Conservation (phyloP, 2,797 vertebrate species). For the Hippopotamyrus pictus region DNA sequence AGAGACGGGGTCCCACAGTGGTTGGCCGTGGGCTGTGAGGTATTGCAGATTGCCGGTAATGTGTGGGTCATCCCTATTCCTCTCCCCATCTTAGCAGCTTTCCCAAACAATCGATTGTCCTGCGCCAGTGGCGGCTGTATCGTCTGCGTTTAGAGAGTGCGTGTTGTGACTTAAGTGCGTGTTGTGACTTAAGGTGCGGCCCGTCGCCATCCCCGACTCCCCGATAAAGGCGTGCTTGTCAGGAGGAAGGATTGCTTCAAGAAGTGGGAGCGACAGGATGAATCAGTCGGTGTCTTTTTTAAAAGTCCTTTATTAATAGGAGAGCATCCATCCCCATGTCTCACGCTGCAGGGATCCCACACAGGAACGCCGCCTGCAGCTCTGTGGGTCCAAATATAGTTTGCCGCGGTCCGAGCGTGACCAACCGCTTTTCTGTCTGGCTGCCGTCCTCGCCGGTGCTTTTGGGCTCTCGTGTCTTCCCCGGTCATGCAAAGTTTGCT, state of each 20-base stretch:
- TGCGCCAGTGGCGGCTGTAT: background rate
- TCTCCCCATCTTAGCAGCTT: background rate
- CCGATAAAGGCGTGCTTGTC: background rate
- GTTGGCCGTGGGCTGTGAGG: background rate
- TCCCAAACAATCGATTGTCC: background rate
- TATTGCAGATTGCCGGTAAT: background rate
- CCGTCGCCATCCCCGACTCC: background rate
- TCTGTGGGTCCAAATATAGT: background rate
- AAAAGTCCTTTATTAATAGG: conserved; percentile 11
- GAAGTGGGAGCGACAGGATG: background rate
- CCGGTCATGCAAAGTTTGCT: background rate
- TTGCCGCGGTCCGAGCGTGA: background rate
- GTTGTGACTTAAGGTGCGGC: background rate
- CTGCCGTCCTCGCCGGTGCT: background rate
- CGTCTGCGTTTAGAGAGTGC: background rate
- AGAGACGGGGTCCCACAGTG: background rate
- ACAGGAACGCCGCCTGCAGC: background rate
- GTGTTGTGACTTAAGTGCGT: background rate
- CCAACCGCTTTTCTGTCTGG: background rate
- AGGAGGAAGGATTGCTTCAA: conserved; percentile 8
- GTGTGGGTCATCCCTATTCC: background rate
- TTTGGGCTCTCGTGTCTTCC: background rate
- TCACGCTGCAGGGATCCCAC: background rate
- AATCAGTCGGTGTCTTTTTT: background rate
- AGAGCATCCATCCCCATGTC: background rate